These are phyloP conservation scores for Oostethus manadensis DNA, from an alignment of 2,113 vertebrate species.

Conservation along the genomic window DNA sequence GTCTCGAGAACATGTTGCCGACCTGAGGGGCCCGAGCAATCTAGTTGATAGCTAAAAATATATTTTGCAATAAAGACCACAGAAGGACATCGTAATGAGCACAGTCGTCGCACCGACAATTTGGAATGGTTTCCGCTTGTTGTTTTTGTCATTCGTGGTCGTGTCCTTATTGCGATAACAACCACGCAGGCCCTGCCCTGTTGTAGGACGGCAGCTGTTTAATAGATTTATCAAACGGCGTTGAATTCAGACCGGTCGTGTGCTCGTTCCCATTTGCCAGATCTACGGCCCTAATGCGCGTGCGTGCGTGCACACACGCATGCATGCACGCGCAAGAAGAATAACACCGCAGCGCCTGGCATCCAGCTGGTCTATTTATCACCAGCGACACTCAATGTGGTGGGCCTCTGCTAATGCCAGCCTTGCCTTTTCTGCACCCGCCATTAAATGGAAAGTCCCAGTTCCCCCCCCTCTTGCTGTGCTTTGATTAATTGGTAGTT, in stretches of 20 bases:
- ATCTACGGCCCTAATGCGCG: slow-evolving; percentile 26
- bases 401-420: slow-evolving; percentile 48
- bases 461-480: slow-evolving; percentile 39
- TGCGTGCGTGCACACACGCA: background rate
- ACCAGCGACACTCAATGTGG: slow-evolving; percentile 23
- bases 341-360: slow-evolving; percentile 11
- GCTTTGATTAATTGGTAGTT: slow-evolving; percentile 63
- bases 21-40: slow-evolving; percentile 64
- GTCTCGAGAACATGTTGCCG: slow-evolving; percentile 52
- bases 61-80: slow-evolving; percentile 56
- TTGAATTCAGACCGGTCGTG: slow-evolving; percentile 23
- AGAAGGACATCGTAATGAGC: slow-evolving; percentile 39
- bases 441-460: slow-evolving; percentile 52
- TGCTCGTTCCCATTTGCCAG: slow-evolving; percentile 38
- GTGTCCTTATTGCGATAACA: slow-evolving; percentile 41
- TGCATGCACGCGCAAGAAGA: slow-evolving; percentile 1
- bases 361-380: slow-evolving; percentile 58
- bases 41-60: slow-evolving; percentile 71
- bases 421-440: slow-evolving; percentile 47
- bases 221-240: slow-evolving; percentile 54
- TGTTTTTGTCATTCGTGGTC: slow-evolving; percentile 38
- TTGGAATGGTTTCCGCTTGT: slow-evolving; percentile 32
- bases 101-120: slow-evolving; percentile 33
- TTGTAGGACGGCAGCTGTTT: slow-evolving; percentile 29
- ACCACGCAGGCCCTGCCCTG: slow-evolving; percentile 33